Evolutionary conservation across 2,113 vertebrate species (phyloP).

Genomic region (Pluvialis apricaria): DNA sequence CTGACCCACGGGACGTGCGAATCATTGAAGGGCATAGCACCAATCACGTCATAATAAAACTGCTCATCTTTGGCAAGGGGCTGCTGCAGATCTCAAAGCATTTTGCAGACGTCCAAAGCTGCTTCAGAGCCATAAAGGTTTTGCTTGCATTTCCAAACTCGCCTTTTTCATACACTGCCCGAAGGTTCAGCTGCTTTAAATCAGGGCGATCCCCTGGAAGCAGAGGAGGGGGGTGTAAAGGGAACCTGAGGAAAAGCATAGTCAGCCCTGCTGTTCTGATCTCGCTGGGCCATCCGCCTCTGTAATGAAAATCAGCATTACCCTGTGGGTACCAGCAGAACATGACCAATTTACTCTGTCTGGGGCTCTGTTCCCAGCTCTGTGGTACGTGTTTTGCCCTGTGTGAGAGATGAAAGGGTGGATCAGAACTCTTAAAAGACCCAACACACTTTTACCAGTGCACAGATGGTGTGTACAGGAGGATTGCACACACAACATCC

Average conservation of each 20-base stretch:
- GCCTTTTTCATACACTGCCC: background rate
- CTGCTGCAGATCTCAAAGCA: background rate
- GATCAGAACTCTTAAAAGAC: background rate
- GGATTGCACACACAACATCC: background rate
- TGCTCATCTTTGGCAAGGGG: background rate
- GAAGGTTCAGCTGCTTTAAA: background rate
- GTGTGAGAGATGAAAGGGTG: background rate
- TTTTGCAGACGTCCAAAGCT: background rate
- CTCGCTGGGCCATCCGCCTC: background rate
- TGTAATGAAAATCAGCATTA: background rate
- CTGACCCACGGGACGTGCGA: background rate
- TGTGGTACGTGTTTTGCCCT: background rate
- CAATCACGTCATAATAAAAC: background rate
- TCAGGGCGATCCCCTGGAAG: background rate
- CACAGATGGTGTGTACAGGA: background rate
- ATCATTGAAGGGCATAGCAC: background rate
- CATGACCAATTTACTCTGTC: background rate
- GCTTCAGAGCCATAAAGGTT: background rate
- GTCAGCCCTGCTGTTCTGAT: background rate
- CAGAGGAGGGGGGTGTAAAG: background rate
- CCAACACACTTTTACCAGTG: rapidly evolving
- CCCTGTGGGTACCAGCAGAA: background rate
- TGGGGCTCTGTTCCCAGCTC: background rate
- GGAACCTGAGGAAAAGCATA: background rate
- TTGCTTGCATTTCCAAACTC: background rate